Evolutionary conservation across 2,113 vertebrate genomes (phyloP), one percentile per base, ranked within the genome.

Genomic region (Eretmochelys imbricata): DNA sequence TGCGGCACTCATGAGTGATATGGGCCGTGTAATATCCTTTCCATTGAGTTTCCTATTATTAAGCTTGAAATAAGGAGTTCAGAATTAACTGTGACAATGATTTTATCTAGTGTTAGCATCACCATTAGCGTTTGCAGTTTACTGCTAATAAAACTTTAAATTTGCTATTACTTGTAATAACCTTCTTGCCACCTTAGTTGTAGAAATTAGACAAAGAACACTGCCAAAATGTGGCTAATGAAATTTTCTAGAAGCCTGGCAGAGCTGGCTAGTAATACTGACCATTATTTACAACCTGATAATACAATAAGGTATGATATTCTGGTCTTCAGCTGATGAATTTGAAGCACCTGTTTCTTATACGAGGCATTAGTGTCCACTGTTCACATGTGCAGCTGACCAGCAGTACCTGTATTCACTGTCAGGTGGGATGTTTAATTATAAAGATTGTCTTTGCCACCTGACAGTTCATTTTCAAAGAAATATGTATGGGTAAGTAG

Each of bases 11-110:
- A 97, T 98, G 98, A 98, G 98, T 98, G 98, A 99, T 98, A 99
- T 99, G 98, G 98, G 98, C 98, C 98, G 97, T 99, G 98, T 99
- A 99, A 99, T 99, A 98, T 98, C 98, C 98, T 98, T 98, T 98
- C 98, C 98, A 98, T 97, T 98, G 98, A 98, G 98, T 98, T 98
- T 98, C 98, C 98, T 98, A 98, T 98, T 99, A 98, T 99, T 99
- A 98, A 98, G 98, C 98, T 98, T 98, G 98, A 98, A 98, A 98
- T 98, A 98, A 98, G 98, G 98, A 98, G 98, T 98, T 99, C 98
- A 98, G 97, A 98, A 99, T 99, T 98, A 98, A 99, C 98, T 98
- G 98, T 98, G 98, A 98, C 98, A 98, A 98, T 98, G 98, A 98
- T 98, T 98, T 98, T 98, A 98, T 98, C 97, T 98, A 97, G 98